Percentiles rank a stretch among this genome's conserved stretches.
phyloP scores from a whole-genome alignment of 2,113 vertebrate species.

The Hemiprocne comata region DNA sequence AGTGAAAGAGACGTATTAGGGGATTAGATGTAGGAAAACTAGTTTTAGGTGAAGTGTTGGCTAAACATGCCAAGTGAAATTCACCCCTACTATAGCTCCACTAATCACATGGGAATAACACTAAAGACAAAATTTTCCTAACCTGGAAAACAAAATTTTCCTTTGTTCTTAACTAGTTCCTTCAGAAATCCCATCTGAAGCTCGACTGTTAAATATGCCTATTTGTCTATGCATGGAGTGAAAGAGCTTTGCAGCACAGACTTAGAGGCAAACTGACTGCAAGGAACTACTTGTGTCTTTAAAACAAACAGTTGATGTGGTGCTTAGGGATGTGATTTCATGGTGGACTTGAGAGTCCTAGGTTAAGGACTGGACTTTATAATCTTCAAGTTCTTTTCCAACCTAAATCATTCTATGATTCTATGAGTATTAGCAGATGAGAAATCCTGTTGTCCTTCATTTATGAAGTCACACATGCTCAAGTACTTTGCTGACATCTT shows the following conservation, averaged over 20 bases:
- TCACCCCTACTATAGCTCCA: not conserved
- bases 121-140: not conserved
- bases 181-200: not conserved
- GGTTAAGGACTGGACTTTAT: too few relatives aligned
- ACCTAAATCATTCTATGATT: too few relatives aligned
- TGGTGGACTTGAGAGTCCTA: too few relatives aligned
- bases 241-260: not conserved
- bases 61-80: constrained; percentile 1
- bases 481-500: not conserved
- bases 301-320: not conserved
- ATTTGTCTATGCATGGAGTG: not conserved
- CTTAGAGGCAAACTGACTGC: not conserved
- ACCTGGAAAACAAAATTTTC: not conserved
- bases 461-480: not conserved
- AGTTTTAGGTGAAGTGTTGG: constrained; percentile 2
- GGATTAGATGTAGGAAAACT: not conserved
- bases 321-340: too few relatives aligned
- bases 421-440: not conserved
- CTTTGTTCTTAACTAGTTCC: not conserved
- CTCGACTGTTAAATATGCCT: not conserved
- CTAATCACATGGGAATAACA: not conserved
- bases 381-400: too few relatives aligned
- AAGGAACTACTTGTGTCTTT: not conserved
- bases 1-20: not conserved
- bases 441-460: not conserved